Evolutionary conservation across 1,140 invertebrate species (phyloP).

Genomic region (Conus ventricosus): DNA sequence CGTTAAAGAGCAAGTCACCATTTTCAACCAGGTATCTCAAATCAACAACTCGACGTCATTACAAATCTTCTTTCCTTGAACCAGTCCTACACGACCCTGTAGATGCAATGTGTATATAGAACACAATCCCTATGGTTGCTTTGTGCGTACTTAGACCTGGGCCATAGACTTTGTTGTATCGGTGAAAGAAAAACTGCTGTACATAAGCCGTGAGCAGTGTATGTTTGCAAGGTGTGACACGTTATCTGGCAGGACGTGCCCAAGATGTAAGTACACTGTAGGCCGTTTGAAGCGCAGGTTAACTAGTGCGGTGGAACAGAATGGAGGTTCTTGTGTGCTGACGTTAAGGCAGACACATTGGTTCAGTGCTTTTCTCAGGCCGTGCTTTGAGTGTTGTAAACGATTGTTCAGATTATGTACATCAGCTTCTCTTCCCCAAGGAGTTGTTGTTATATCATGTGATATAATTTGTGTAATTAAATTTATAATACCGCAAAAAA

Average conservation of each 20-base stretch:
- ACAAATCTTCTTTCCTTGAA: too few species aligned
- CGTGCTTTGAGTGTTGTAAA: neutral
- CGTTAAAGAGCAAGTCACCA: too few species aligned
- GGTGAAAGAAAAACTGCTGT: neutral
- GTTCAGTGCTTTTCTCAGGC: neutral
- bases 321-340: neutral
- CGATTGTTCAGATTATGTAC: neutral
- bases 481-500: neutral
- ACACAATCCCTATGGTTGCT: neutral
- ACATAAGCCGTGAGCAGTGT: neutral
- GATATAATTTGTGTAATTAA: constrained; percentile 34
- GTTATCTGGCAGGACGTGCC: neutral
- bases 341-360: neutral
- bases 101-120: too few species aligned
- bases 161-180: neutral
- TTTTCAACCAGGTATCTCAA: too few species aligned
- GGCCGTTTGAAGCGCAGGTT: neutral
- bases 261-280: neutral
- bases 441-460: constrained; percentile 21
- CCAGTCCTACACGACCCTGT: too few species aligned
- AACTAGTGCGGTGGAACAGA: neutral
- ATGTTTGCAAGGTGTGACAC: neutral
- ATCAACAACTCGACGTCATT: too few species aligned
- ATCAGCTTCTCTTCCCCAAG: neutral
- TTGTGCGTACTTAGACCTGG: neutral